Conservation (phyloP, 2,888 invertebrate genomes). For the Sthenelais limicola region DNA sequence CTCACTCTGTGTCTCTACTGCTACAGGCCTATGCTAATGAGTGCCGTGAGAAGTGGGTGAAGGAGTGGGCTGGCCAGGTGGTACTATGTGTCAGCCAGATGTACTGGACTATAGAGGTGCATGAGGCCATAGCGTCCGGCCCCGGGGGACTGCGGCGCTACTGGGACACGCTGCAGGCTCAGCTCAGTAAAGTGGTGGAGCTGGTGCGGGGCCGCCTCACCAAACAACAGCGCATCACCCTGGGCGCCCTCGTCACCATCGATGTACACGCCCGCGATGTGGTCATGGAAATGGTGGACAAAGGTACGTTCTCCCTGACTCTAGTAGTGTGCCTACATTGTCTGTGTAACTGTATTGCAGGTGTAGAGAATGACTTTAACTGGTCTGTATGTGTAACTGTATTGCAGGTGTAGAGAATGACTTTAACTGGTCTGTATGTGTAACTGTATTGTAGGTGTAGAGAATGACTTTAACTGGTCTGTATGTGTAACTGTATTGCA, state of each 20-base stretch:
- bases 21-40: conserved; percentile 68
- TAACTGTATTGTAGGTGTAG: too few species aligned
- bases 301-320: conserved; percentile 58
- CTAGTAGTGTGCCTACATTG: neutral
- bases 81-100: conserved; percentile 85
- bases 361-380: too few species aligned
- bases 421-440: too few species aligned
- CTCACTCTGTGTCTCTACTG: neutral
- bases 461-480: too few species aligned
- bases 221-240: conserved; percentile 88
- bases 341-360: neutral
- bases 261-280: conserved; percentile 96
- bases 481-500: too few species aligned
- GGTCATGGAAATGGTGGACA: conserved; percentile 76
- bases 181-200: conserved; percentile 83
- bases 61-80: conserved; percentile 94
- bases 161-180: conserved; percentile 76
- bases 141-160: conserved; percentile 77
- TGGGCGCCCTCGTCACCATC: conserved; percentile 90
- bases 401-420: too few species aligned
- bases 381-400: too few species aligned
- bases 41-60: conserved; percentile 83
- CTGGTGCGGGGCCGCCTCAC: conserved; percentile 88
- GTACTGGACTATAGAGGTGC: conserved; percentile 87
- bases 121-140: conserved; percentile 80